These are phyloP conservation scores for Cremastobaeus sp. DNA, from an alignment of 2,888 invertebrate species.

Conservation along the genomic window DNA sequence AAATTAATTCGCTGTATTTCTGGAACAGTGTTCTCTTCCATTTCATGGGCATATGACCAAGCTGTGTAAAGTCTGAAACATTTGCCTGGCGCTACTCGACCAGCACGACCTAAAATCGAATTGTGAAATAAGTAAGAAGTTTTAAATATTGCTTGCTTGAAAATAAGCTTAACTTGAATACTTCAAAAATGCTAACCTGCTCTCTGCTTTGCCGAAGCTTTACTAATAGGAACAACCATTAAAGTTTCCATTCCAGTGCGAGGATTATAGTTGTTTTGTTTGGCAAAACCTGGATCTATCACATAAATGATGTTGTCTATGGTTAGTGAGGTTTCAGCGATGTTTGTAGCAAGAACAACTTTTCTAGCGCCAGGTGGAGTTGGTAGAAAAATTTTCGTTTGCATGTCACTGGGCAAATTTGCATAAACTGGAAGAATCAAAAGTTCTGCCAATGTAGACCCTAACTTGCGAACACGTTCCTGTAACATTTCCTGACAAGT, in stretches of 20 bases:
- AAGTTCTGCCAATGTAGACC: slow-evolving; percentile 94
- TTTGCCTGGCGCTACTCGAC: slow-evolving; percentile 97
- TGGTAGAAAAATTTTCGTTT: slow-evolving; percentile 98
- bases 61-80: slow-evolving; percentile 99
- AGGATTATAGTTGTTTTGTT: slow-evolving; percentile 99
- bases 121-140: too few relatives aligned
- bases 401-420: slow-evolving; percentile 98
- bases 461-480: slow-evolving; percentile 94
- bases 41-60: slow-evolving; percentile 98
- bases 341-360: slow-evolving; percentile 98
- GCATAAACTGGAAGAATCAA: slow-evolving; percentile 98
- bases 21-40: slow-evolving; percentile 98
- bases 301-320: slow-evolving; percentile 99
- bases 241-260: slow-evolving; percentile 99
- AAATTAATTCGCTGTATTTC: slow-evolving; percentile 99
- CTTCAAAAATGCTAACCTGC: slow-evolving; percentile 81
- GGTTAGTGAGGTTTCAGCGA: slow-evolving; percentile 98
- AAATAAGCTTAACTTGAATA: neutral
- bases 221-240: slow-evolving; percentile 98
- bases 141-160: neutral
- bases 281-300: slow-evolving; percentile 99
- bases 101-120: slow-evolving; percentile 84
- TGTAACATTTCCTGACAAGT: slow-evolving; percentile 92
- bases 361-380: slow-evolving; percentile 98
- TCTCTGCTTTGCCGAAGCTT: slow-evolving; percentile 98